phyloP scores from a whole-genome alignment of 2,888 invertebrate genomes.

The Homarus gammarus region DNA sequence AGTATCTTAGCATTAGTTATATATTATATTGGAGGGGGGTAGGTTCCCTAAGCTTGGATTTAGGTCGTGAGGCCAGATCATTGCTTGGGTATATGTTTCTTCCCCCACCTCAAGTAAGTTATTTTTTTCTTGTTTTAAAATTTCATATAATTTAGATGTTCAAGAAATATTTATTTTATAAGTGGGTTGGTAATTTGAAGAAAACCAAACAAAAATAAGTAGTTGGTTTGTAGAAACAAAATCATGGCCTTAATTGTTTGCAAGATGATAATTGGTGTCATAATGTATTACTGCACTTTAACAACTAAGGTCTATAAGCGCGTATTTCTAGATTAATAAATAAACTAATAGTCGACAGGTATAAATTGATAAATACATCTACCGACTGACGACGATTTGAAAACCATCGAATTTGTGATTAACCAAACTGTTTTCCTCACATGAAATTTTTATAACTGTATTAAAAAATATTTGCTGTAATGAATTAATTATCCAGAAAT shows the following conservation, averaged over 20 bases:
- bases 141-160: background rate
- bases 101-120: background rate
- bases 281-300: too few relatives aligned
- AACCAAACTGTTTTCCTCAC: too few relatives aligned
- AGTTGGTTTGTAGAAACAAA: background rate
- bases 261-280: background rate
- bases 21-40: background rate
- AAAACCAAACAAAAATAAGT: too few relatives aligned
- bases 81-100: background rate
- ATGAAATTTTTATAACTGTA: too few relatives aligned
- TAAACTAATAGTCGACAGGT: too few relatives aligned
- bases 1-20: background rate
- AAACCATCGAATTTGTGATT: too few relatives aligned
- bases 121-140: background rate
- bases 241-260: background rate
- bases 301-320: too few relatives aligned
- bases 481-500: too few relatives aligned
- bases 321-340: too few relatives aligned
- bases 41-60: background rate
- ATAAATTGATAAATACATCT: too few relatives aligned
- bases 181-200: background rate
- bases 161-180: background rate
- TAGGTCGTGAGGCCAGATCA: background rate
- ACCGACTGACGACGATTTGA: too few relatives aligned
- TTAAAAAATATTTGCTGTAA: too few relatives aligned